These are phyloP conservation scores for Nyctibius grandis DNA, from an alignment of 2,797 vertebrate genomes.

Conservation along the genomic window DNA sequence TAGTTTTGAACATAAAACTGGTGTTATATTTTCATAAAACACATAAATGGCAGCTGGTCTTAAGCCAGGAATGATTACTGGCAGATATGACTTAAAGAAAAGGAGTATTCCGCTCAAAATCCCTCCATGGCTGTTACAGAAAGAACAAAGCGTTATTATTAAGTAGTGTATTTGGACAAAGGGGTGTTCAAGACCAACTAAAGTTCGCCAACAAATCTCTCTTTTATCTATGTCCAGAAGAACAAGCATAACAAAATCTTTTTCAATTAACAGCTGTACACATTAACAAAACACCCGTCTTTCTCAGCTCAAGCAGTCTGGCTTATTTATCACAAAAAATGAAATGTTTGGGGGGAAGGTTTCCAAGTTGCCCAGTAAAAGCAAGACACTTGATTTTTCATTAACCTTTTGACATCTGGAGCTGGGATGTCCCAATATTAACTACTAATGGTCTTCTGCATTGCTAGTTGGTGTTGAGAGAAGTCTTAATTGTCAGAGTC, in stretches of 20 bases:
- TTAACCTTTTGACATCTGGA: slow-evolving; percentile 69
- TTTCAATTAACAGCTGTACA: slow-evolving; percentile 74
- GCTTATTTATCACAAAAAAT: slow-evolving; percentile 56
- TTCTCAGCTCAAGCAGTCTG: slow-evolving; percentile 46
- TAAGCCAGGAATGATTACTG: slow-evolving; percentile 77
- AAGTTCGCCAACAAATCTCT: slow-evolving; percentile 66
- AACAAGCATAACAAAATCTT: slow-evolving; percentile 63
- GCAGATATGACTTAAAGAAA: slow-evolving; percentile 77
- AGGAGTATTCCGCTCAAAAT: slow-evolving; percentile 72
- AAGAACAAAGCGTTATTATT: slow-evolving; percentile 78
- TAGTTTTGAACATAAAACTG: slow-evolving; percentile 65
- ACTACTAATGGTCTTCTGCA: slow-evolving; percentile 58
- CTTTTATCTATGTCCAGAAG: slow-evolving; percentile 67
- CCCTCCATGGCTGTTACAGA: slow-evolving; percentile 68
- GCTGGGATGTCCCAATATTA: slow-evolving; percentile 42
- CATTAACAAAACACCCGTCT: slow-evolving; percentile 55
- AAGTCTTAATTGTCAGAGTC: slow-evolving; percentile 32
- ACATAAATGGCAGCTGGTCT: slow-evolving; percentile 76
- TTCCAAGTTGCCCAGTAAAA: slow-evolving; percentile 53
- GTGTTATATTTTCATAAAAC: slow-evolving; percentile 77
- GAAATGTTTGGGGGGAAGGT: slow-evolving; percentile 45
- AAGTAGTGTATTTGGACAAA: slow-evolving; percentile 69
- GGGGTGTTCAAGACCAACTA: slow-evolving; percentile 65
- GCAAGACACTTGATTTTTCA: slow-evolving; percentile 68
- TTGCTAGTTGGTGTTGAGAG: slow-evolving; percentile 59